A percentile compares a stretch with the other conserved stretches of the same genome.
These are phyloP conservation scores for Copsychus sechellarum DNA, from an alignment of 2,113 vertebrate genomes.

Conservation along the genomic window DNA sequence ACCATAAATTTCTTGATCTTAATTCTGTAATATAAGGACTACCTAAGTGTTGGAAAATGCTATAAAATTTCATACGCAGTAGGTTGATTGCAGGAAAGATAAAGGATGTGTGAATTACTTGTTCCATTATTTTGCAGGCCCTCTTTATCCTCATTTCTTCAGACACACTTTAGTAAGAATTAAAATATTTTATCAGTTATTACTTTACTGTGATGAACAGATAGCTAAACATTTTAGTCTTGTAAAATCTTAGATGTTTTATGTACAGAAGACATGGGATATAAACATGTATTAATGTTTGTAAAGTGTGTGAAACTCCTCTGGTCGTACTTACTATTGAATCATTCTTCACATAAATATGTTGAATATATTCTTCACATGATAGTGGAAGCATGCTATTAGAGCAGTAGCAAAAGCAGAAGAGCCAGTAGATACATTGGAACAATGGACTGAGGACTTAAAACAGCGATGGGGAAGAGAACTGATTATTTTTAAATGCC, in stretches of 20 bases:
- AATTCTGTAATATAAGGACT: constrained; percentile 12
- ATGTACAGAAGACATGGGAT: neutral
- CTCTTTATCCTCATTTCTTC: neutral
- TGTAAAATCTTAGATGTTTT: neutral
- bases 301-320: neutral
- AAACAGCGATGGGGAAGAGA: neutral
- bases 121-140: neutral
- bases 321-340: neutral
- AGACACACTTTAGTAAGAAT: neutral
- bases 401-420: neutral
- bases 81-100: constrained; percentile 20
- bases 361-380: neutral
- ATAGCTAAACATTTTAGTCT: neutral
- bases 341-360: neutral
- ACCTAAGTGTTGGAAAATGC: constrained; percentile 11
- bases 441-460: neutral
- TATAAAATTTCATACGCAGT: neutral
- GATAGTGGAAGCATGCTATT: neutral
- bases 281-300: neutral
- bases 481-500: neutral
- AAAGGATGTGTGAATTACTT: neutral
- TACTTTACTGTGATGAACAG: neutral
- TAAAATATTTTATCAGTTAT: neutral
- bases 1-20: constrained; percentile 31
- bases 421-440: neutral